Percentiles rank a stretch among this genome's conserved stretches.
Conservation (phyloP, 2,797 vertebrate species). For the Parauchenoglanis punctatus region DNA sequence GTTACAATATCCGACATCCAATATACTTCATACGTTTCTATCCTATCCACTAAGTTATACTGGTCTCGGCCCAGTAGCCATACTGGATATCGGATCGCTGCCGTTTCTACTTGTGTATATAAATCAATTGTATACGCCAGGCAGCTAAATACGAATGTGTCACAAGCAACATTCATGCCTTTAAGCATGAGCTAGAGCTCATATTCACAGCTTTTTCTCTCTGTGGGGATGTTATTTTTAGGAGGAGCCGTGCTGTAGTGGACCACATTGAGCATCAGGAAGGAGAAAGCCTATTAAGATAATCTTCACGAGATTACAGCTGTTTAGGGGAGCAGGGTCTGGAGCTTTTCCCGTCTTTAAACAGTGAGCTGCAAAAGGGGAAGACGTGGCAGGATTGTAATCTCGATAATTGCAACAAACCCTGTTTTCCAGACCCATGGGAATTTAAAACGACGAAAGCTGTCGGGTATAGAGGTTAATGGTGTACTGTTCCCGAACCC, state of each 20-base stretch:
- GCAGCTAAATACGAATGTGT: neutral
- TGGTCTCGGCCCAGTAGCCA: neutral
- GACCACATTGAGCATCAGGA: conserved; percentile 43
- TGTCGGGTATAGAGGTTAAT: conserved; percentile 64
- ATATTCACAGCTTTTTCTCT: conserved; percentile 25
- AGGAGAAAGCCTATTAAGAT: conserved; percentile 51
- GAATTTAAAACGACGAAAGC: conserved; percentile 41
- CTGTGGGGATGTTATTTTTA: conserved; percentile 22
- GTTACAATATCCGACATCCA: neutral
- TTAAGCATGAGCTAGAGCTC: neutral
- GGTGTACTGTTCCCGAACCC: neutral
- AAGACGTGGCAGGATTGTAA: conserved; percentile 58
- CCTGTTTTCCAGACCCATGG: conserved; percentile 50
- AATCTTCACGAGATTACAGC: conserved; percentile 54
- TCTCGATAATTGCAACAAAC: conserved; percentile 55
- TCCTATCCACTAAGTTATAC: neutral
- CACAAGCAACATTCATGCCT: neutral
- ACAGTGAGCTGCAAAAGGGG: conserved; percentile 40
- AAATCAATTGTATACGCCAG: neutral
- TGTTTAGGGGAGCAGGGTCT: conserved; percentile 53
- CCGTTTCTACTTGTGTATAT: neutral
- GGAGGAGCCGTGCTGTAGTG: conserved; percentile 9
- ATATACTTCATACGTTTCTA: neutral
- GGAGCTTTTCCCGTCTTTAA: conserved; percentile 51
- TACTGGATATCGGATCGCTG: neutral